Conservation (phyloP, 2,113 vertebrate species). For the Myrmecophaga tridactyla region DNA sequence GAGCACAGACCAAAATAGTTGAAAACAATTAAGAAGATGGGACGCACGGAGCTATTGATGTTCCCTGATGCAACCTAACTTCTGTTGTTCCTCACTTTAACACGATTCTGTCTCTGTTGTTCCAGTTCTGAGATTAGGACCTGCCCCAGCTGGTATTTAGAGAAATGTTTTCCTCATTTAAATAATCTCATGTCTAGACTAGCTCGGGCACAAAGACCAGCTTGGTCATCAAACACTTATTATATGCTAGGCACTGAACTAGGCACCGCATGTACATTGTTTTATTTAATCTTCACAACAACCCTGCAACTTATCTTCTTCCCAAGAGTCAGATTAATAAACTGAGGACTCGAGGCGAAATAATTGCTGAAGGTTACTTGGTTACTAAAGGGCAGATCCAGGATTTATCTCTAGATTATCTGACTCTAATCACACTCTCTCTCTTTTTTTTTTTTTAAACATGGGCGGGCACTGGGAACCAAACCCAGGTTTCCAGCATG, state of each 20-base stretch:
- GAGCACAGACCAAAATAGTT: background rate
- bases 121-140: background rate
- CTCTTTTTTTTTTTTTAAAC: no score
- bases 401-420: background rate
- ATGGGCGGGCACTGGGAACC: no score
- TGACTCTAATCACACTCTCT: background rate
- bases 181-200: background rate
- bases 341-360: background rate
- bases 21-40: background rate
- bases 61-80: background rate
- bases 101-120: background rate
- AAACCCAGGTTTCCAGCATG: no score
- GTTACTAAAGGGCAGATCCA: background rate
- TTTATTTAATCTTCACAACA: background rate
- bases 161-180: background rate
- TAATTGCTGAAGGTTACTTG: background rate
- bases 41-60: background rate
- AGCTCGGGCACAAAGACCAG: background rate
- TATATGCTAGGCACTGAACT: background rate
- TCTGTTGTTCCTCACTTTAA: background rate
- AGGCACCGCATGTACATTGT: background rate
- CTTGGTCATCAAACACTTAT: conserved; percentile 11
- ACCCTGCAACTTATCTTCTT: background rate
- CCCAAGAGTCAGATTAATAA: background rate
- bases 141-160: background rate